Evolutionary conservation across 2,888 invertebrate species (phyloP), one percentile per base, ranked within the genome.

Genomic region (Catocala fraxini): DNA sequence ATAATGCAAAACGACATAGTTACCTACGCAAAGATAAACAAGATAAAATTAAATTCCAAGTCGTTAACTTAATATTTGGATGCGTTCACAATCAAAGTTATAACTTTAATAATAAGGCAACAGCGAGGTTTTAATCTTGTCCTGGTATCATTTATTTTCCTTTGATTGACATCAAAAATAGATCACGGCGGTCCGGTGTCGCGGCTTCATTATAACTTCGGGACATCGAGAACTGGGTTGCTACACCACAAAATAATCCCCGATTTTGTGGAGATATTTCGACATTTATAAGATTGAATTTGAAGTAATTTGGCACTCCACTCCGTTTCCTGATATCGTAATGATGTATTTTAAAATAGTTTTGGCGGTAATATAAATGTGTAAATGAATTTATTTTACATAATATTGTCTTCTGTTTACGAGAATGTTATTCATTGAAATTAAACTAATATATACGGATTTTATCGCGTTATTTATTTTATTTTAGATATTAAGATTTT

Each of bases 151-250:
- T 74, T 73, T 71, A 75, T 66, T 72, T 67, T 62, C 59, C 63
- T 75, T 63, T 72, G 70, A 74, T 74, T 75, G 76, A 75, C 67
- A 65, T 67, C 75, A 60, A 68, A 72, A 67, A 73, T 67, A 65
- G 76, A 62, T 75, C 65, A 60, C 49, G 35, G 6, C 55, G 67
- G 67, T 63, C 63, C 67, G 47, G 62, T 72, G 73, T 75, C 74
- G 48, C 67, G 58, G 63, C 67, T 63, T 74, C 76, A 70, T 74
- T 74, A 74, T 70, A 75, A 74, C 53, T 75, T 74, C 57, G 56
- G 39, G 45, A 5, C 11, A 34, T 9, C 46, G 46, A 39, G 42
- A 35, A n/a, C 43, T 42, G 53, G 52, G 67, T 63, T 56, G 53
- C 59, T 2, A 58, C 56, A 12, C 35, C 7, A 39, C 13, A 34